Base-by-base conservation (phyloP, 2,113 vertebrate species). In the Ctenodactylus gundi region DNA sequence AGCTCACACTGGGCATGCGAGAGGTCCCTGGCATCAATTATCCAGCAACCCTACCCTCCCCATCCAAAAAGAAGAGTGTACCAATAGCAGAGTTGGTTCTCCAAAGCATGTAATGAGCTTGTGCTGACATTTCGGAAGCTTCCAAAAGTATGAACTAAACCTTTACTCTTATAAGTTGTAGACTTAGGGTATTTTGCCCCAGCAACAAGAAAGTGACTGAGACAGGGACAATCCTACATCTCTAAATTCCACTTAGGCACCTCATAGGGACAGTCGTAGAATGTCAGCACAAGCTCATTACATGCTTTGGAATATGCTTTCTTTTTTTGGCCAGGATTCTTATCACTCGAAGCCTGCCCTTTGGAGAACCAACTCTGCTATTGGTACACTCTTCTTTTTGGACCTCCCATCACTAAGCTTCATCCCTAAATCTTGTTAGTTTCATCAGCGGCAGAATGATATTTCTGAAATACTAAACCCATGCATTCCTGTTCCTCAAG, bases 401-500 rank as follows among this genome's bases (percentile, higher is more conserved):
- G 18, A 20, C n/a, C n/a, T 64, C 41, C 36, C 15, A 31, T 21
- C 44, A 11, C 25, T 29, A 67, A 55, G n/a, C 76, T 29, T 82
- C 34, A 81, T 53, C 76, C 73, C 68, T 72, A 44, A 86, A 53
- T 57, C 55, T 75, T 88, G 44, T 34, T 29, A 36, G 46, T 76
- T 85, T 85, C 49, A 34, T 72, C 55, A 83, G 65, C 53, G 46
- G 41, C 85, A 76, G 20, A 39, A 76, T 64, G 51, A 53, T 81
- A 75, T 49, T 60, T 96, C 77, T 90, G 85, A 96, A 91, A 88
- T 93, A 87, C 53, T 81, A 92, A 93, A 70, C 41, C 3, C 0
- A 18, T 15, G 49, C 76, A 49, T 49, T 67, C 51, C 65, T 77
- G 18, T 57, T 39, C n/a, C n/a, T n/a, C n/a, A n/a, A n/a, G 67